Evolutionary conservation across 2,797 vertebrate species (phyloP), one percentile per base, ranked within the genome.

Genomic region (Mus spretus): DNA sequence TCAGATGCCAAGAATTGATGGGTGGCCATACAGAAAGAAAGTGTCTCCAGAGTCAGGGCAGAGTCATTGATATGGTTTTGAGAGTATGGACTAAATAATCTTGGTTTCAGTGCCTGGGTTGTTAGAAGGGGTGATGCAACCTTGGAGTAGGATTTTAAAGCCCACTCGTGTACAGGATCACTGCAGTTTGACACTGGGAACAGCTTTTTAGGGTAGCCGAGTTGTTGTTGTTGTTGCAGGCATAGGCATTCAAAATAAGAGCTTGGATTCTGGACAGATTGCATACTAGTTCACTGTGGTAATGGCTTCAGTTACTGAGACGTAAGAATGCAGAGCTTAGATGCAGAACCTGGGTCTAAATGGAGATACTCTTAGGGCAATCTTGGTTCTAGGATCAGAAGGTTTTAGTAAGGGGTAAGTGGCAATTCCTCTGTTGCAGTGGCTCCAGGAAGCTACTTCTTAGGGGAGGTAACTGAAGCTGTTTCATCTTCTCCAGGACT

Each of bases 1-100:
- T 50, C n/a, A 57, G n/a, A 31, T 74, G 7, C 17, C 19, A 85
- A 50, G 61, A 85, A 67, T 20, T 67, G 6, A 50, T 85, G 26
- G 11, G 22, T 28, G 22, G 1, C 6, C 1, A 15, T 28, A 34
- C 5, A 40, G 7, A 44, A 1, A 26, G 13, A 65, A 47, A 2
- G 13, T 34, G 26, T 4, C 9, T 26, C 13, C n/a, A 57, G 24
- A 2, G 40, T 31, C 8, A 40, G 12, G 13, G 20, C 12, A 44
- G 34, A 6, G 55, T 8, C 26, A 37, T 13, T 34, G 9, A 37
- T 3, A 8, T 37, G 31, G 40, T 50, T 55, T 13, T 1, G 20
- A 59, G 3, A 67, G 4, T 22, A 5, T 59, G 6, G n/a, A 1
- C 17, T 20, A 80, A 5, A 2, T 14, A 15, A 80, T 67, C 28